These are phyloP conservation scores for Charadrius vociferus DNA, from an alignment of 2,113 vertebrate species.

Conservation along the genomic window DNA sequence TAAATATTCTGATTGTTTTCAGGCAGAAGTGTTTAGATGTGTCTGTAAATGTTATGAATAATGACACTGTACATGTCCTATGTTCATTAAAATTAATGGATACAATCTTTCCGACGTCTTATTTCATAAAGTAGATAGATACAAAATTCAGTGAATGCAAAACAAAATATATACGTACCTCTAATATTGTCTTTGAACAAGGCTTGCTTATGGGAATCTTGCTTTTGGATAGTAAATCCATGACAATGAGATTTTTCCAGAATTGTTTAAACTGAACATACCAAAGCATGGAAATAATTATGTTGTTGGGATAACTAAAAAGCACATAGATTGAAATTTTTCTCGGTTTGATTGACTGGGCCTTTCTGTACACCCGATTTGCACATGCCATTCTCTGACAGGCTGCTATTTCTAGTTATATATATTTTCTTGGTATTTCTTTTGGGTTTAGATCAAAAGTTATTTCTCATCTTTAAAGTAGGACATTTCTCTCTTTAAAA, in stretches of 20 bases:
- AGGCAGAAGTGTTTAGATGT: slow-evolving; percentile 5
- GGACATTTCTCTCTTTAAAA: neutral
- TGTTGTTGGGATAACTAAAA: neutral
- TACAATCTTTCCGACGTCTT: neutral
- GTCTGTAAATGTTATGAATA: slow-evolving; percentile 8
- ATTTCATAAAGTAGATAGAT: neutral
- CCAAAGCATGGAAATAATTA: neutral
- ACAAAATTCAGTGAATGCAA: neutral
- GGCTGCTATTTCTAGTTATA: neutral
- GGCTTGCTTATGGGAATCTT: neutral
- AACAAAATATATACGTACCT: neutral
- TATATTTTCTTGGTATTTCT: neutral
- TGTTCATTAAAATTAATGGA: neutral
- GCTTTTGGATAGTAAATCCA: neutral
- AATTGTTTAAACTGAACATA: neutral
- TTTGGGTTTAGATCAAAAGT: neutral
- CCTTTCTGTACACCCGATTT: neutral
- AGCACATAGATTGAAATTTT: neutral
- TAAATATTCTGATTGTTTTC: slow-evolving; percentile 49
- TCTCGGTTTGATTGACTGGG: neutral
- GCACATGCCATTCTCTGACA: neutral
- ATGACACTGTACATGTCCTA: neutral
- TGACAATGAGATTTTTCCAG: neutral
- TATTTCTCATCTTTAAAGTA: neutral
- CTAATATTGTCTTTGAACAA: neutral